Evolutionary conservation across 2,113 vertebrate genomes (phyloP).

Genomic region (Cranoglanis bouderius): DNA sequence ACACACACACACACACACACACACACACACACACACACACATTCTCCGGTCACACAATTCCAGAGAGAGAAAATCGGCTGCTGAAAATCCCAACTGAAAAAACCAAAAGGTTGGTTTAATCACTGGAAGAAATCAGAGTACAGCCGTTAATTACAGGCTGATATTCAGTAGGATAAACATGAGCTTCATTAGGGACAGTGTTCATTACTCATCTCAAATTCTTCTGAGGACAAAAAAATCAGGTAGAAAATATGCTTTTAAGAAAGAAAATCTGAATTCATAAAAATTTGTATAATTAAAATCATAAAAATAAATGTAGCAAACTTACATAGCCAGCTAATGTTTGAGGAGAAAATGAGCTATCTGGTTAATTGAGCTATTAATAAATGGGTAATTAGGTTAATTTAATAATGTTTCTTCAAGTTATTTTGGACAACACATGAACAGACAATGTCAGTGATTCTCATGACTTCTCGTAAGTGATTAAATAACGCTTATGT

Average conservation of each 20-base stretch:
- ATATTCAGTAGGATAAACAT: not conserved
- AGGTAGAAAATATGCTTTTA: not conserved
- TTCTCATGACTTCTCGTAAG: not conserved
- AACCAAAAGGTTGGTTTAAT: not conserved
- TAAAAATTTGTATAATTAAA: not conserved
- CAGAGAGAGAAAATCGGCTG: not conserved
- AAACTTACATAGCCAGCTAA: not conserved
- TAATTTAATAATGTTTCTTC: too few relatives aligned
- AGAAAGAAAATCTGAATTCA: not conserved
- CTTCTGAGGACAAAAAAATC: not conserved
- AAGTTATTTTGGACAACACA: not conserved
- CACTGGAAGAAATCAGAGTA: slow-evolving; percentile 4
- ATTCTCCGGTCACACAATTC: not conserved
- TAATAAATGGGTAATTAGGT: too few relatives aligned
- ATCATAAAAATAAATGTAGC: not conserved
- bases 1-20: not conserved
- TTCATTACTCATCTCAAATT: not conserved
- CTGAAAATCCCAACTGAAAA: not conserved
- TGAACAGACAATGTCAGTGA: not conserved
- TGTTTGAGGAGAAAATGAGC: not conserved
- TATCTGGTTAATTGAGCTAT: not conserved
- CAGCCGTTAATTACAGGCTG: slow-evolving; percentile 10
- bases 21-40: not conserved
- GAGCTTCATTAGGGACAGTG: not conserved
- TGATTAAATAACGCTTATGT: not conserved